Evolutionary conservation across 1,140 invertebrate genomes (phyloP), one percentile per base, ranked within the genome.

Genomic region (Drosophila azteca): DNA sequence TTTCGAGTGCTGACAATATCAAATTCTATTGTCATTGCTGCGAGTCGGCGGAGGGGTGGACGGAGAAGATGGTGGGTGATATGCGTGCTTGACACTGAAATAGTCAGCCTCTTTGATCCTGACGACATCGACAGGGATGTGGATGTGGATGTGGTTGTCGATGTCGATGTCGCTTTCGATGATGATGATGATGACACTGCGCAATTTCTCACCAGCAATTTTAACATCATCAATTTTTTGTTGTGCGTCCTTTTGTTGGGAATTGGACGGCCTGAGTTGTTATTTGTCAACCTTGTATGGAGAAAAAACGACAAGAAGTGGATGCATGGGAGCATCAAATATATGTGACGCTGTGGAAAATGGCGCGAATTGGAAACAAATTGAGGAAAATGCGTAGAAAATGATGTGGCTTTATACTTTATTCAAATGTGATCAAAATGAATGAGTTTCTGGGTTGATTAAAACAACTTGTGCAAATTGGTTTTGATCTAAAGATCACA

Each of bases 141-240:
- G 31, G 31, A 35, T 31, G 29, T 31, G 7, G 7, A 39, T 17
- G 51, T 53, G 15, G 51, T 9, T 11, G 3, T 35, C 43, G 51
- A 68, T 69, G 29, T 31, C 7, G 7, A 39, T 17, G 51, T 53
- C 29, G 51, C 31, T 11, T 11, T 35, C 43, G 51, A 68, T 69
- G 77, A 79, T 69, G 67, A 79, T 69, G 67, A 62, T 75, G 67
- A 62, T 75, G 82, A 87, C 77, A 74, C 59, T 63, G 69, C 62
- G 78, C 73, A 75, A 87, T 87, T 78, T 78, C 55, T 85, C 69
- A 81, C 75, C 51, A 81, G 69, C 84, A 87, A 74, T 69, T 79
- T 79, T 48, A 81, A 77, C 81, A 85, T 84, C 81, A 87, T 87
- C 77, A 87, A 84, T 77, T 80, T 77, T 66, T 62, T 74, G 70